Percentiles rank a stretch among this genome's conserved stretches.
Evolutionary conservation across 2,888 invertebrate species (phyloP).

Genomic region (Acrocera orbiculus): DNA sequence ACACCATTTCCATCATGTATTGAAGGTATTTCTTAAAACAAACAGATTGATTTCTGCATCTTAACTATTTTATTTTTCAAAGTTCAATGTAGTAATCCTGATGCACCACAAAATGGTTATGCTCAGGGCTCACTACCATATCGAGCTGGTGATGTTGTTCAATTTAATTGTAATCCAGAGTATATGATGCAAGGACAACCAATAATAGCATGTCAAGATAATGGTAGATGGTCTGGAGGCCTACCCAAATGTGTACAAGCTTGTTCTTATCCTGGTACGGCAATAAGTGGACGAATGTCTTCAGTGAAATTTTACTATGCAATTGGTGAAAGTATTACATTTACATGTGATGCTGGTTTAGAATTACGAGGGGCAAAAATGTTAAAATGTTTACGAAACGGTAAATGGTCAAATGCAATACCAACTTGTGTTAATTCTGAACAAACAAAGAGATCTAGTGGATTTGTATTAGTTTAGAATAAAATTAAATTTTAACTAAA

Average conservation of each 20-base stretch:
- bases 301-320: slow-evolving; percentile 77
- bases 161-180: slow-evolving; percentile 74
- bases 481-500: not conserved
- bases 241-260: slow-evolving; percentile 75
- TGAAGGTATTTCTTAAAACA: too few relatives aligned
- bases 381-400: slow-evolving; percentile 61
- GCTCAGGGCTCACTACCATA: slow-evolving; percentile 61
- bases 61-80: too few relatives aligned
- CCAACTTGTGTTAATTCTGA: slow-evolving; percentile 44
- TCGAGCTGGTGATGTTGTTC: slow-evolving; percentile 68
- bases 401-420: slow-evolving; percentile 74
- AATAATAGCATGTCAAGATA: slow-evolving; percentile 78
- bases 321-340: slow-evolving; percentile 69
- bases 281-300: slow-evolving; percentile 70
- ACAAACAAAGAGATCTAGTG: slow-evolving; percentile 6
- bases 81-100: slow-evolving; percentile 62
- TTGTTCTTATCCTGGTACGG: slow-evolving; percentile 74
- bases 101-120: slow-evolving; percentile 59
- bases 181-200: slow-evolving; percentile 80
- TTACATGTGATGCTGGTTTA: slow-evolving; percentile 64
- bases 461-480: too few relatives aligned
- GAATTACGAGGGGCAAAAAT: slow-evolving; percentile 57
- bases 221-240: slow-evolving; percentile 68
- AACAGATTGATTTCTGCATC: too few relatives aligned
- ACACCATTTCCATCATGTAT: slow-evolving; percentile 56